A percentile compares a stretch with the other conserved stretches of the same genome.
These are phyloP conservation scores for Microcaecilia unicolor DNA, from an alignment of 2,797 vertebrate genomes.

Conservation along the genomic window DNA sequence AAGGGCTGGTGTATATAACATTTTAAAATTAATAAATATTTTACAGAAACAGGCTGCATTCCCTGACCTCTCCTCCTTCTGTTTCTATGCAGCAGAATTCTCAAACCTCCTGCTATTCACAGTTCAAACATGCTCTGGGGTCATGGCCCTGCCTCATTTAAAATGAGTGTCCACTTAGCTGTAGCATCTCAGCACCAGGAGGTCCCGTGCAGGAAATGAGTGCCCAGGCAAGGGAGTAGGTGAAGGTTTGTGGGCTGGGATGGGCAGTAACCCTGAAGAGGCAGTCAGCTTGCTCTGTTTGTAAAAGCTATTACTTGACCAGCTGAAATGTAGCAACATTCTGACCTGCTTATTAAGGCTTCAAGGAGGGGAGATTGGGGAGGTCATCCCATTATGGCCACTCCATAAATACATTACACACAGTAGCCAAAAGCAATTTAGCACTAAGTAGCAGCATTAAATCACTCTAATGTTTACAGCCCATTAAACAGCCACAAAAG, in stretches of 20 bases:
- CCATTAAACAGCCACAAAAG: conserved; percentile 42
- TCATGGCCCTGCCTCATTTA: not conserved
- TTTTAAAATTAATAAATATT: too few species aligned
- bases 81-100: not conserved
- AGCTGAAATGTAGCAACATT: not conserved
- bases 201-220: conserved; percentile 10
- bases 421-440: conserved; percentile 21
- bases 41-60: too few species aligned
- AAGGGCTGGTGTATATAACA: too few species aligned
- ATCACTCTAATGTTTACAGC: conserved; percentile 18
- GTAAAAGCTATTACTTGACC: conserved; percentile 27
- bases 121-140: not conserved
- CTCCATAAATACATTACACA: conserved; percentile 27
- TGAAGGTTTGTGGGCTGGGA: too few species aligned
- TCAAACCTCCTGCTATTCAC: not conserved
- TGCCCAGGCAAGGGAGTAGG: conserved; percentile 3
- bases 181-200: not conserved
- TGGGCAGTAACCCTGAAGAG: not conserved
- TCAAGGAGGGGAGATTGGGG: not conserved
- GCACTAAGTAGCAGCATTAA: conserved; percentile 43
- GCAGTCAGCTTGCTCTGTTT: conserved; percentile 1
- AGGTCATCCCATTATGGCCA: conserved; percentile 8
- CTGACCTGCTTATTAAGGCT: conserved; percentile 8
- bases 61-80: not conserved
- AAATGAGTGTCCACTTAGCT: not conserved